Base-by-base conservation (phyloP, 1,140 invertebrate species). In the Onthophagus taurus region DNA sequence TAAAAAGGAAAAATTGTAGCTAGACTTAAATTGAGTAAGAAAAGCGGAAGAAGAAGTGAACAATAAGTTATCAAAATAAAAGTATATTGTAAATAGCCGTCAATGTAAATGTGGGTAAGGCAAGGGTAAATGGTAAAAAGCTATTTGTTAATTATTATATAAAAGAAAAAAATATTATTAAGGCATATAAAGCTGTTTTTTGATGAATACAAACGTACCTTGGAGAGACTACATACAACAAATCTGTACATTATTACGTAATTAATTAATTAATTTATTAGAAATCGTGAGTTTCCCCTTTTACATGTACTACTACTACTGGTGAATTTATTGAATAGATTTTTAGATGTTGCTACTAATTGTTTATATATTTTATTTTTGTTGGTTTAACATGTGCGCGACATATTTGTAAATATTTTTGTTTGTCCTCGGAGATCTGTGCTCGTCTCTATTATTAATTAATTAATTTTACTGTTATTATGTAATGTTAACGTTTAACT, bases 341-440 rank as follows among this genome's bases (percentile, higher is more conserved):
- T 42, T 21, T 29, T 55, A 53, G 45, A 57, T 55, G 58, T 59
- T 59, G 55, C 57, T 60, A 59, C 55, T 49, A 55, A 51, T 60
- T 57, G 53, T 61, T 55, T 57, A 59, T 58, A 61, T 59, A 59
- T 61, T 59, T 61, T 59, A 61, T 61, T 61, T 59, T 55, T 59
- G 57, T 61, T 59, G 53, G 53, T 55, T 49, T 41, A 26, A 24
- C 24, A 21, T 26, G 38, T 41, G 13, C 4, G 29, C 13, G 29
- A 16, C 20, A 21, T 41, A 41, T 41, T 41, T 41, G 38, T 41
- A 41, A 41, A 41, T 41, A 41, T 41, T 41, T 41, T 41, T 41
- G 38, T 41, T 41, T 41, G 38, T 41, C 38, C n/a, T n/a, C n/a
- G n/a, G n/a, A n/a, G n/a, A n/a, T n/a, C n/a, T n/a, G n/a, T n/a